Base-by-base conservation (phyloP, 2,888 invertebrate genomes). In the Perizoma flavofasciatum region DNA sequence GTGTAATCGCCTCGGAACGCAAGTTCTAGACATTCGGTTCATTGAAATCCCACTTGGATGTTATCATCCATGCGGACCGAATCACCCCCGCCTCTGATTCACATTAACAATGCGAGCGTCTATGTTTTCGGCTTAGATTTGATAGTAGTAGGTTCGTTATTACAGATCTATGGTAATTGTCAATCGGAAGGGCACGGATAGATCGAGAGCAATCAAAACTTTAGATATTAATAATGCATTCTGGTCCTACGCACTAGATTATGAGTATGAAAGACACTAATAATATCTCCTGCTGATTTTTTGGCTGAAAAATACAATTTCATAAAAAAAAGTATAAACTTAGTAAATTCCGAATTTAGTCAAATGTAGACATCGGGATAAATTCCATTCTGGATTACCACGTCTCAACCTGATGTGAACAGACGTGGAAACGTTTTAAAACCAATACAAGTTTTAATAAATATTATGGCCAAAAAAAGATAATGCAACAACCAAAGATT, bases 31-130 rank as follows among this genome's bases (percentile, higher is more conserved):
- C 45, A 62, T 59, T 55, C 37, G 46, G 55, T 52, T 55, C 51
- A 59, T 35, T 53, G 63, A 53, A 41, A 63, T 53, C 50, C 50
- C 40, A 43, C 46, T 40, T 49, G 43, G 52, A 56, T 37, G 55
- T 49, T 59, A 57, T 61, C 59, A 59, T 45, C 52, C 43, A 52
- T 50, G 47, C 51, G 7, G 6, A 34, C 34, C 32, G 41, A 37
- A 37, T 37, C 37, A 37, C 46, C 37, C 11, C 44, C 6, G 4
- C 11, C 10, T 33, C 34, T 11, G 11, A 11, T 22, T 1, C 22
- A 6, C 46, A 46, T 46, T 33, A n/a, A 1, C 32, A 46, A 11
- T 46, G n/a, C 34, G 46, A 34, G 37, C 37, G 7, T 7, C 37
- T 37, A 37, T 37, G 5, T 37, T 1, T 37, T 37, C 7, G 37